Evolutionary conservation across 2,113 vertebrate genomes (phyloP).

Genomic region (Helogale parvula): DNA sequence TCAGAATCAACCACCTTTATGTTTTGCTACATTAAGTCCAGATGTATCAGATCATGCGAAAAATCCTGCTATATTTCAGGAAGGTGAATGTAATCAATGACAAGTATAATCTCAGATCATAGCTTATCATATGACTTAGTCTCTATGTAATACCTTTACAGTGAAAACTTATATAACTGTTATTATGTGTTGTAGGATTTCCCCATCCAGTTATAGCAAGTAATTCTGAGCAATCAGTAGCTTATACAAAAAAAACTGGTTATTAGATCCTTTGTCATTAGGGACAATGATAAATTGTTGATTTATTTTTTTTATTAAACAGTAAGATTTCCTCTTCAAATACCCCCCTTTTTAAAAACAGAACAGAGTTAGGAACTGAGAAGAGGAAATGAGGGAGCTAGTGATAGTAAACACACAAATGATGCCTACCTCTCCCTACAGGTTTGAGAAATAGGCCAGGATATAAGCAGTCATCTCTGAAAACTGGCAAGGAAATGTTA

Average conservation of each 20-base stretch:
- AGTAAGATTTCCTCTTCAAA: not conserved
- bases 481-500: slow-evolving; percentile 5
- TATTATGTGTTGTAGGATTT: not conserved
- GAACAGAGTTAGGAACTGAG: not conserved
- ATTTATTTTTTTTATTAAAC: not conserved
- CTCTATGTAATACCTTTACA: not conserved
- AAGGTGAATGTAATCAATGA: not conserved
- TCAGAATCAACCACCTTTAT: not conserved
- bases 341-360: not conserved
- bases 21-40: not conserved
- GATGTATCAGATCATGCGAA: not conserved
- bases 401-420: not conserved
- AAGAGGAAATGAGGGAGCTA: not conserved
- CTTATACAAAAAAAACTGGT: not conserved
- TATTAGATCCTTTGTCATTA: not conserved
- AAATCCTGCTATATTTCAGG: not conserved
- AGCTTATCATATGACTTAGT: not conserved
- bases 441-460: not conserved
- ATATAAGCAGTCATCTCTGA: not conserved
- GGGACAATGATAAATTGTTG: not conserved
- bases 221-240: not conserved
- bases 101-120: not conserved
- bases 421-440: not conserved
- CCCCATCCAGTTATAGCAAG: not conserved
- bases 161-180: not conserved